These are phyloP conservation scores for Phaedon cochleariae DNA, from an alignment of 2,888 invertebrate species.

Conservation along the genomic window DNA sequence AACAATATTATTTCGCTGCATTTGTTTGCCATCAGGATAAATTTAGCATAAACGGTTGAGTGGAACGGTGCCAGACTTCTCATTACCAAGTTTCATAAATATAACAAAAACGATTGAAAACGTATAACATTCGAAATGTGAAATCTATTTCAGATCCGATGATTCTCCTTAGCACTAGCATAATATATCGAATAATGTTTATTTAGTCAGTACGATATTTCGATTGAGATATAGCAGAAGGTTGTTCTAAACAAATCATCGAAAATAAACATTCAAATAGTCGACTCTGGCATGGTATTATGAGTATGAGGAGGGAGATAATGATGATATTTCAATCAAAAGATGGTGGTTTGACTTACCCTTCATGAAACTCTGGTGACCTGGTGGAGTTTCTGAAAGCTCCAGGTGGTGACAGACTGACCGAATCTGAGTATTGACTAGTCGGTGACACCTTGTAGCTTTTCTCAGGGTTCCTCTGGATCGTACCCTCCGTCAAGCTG, in stretches of 20 bases:
- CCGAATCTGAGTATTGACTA: slow-evolving; percentile 60
- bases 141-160: slow-evolving; percentile 12
- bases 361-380: slow-evolving; percentile 64
- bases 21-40: slow-evolving; percentile 21
- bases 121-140: too few relatives aligned
- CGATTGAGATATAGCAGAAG: background rate
- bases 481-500: slow-evolving; percentile 59
- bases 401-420: slow-evolving; percentile 60
- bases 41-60: slow-evolving; percentile 26
- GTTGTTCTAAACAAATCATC: slow-evolving; percentile 1
- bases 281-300: background rate
- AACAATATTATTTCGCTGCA: slow-evolving; percentile 10
- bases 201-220: slow-evolving; percentile 7
- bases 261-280: background rate
- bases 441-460: slow-evolving; percentile 51
- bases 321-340: too few relatives aligned
- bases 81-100: slow-evolving; percentile 22
- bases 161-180: background rate
- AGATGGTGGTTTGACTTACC: too few relatives aligned
- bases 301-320: too few relatives aligned
- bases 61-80: slow-evolving; percentile 31
- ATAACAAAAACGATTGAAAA: slow-evolving; percentile 22
- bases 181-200: slow-evolving; percentile 15
- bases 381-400: slow-evolving; percentile 57
- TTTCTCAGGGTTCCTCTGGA: slow-evolving; percentile 55